Conservation (phyloP, 2,797 vertebrate genomes). For the Potorous gilbertii region DNA sequence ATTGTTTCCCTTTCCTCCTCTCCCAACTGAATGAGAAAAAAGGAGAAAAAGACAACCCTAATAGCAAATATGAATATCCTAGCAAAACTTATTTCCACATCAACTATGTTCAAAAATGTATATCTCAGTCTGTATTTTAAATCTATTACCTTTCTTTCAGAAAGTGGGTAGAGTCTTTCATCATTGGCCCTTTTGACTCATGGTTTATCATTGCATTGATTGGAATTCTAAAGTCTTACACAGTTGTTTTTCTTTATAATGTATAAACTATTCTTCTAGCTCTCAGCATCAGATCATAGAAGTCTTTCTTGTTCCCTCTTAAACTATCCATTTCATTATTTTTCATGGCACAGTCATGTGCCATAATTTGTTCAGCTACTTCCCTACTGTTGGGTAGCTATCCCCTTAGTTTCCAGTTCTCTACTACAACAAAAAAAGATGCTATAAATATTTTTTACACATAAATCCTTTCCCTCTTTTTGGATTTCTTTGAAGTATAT, state of each 20-base stretch:
- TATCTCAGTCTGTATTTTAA: not conserved
- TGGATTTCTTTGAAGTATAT: not conserved
- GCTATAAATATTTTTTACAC: not conserved
- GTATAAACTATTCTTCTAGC: not conserved
- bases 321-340: not conserved
- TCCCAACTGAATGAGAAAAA: not conserved
- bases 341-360: not conserved
- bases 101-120: not conserved
- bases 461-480: not conserved
- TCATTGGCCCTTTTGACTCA: too few relatives aligned
- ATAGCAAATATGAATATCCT: not conserved
- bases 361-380: not conserved
- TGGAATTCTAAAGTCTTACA: not conserved
- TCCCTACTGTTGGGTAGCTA: not conserved
- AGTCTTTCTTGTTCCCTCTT: not conserved
- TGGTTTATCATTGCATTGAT: not conserved
- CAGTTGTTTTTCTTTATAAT: not conserved
- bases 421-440: not conserved
- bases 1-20: not conserved
- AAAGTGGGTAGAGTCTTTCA: not conserved
- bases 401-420: not conserved
- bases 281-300: not conserved
- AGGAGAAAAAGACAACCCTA: not conserved
- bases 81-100: not conserved
- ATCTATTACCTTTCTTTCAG: not conserved